Evolutionary conservation across 2,888 invertebrate genomes (phyloP).

Genomic region (Leptura quadrifasciata): DNA sequence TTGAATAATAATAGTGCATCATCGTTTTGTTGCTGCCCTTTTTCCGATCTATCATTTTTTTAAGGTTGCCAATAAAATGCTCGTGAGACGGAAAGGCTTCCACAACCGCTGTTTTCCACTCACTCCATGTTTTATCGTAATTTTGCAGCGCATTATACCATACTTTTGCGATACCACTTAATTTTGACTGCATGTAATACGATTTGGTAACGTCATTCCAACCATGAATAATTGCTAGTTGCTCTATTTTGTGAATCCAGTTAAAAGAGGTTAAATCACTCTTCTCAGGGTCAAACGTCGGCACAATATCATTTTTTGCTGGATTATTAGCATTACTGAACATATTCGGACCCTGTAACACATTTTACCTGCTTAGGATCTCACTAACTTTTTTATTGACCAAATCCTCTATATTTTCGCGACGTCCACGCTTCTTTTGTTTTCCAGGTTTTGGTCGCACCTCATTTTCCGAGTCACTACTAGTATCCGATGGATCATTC

Average conservation of each 20-base stretch:
- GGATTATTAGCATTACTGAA: neutral
- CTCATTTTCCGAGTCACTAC: too few relatives aligned
- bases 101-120: slow-evolving; percentile 58
- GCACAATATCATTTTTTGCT: neutral
- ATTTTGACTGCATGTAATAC: neutral
- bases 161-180: neutral
- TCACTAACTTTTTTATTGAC: neutral
- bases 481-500: too few relatives aligned
- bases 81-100: slow-evolving; percentile 56
- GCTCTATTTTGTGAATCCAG: slow-evolving; percentile 11
- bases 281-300: neutral
- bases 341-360: neutral
- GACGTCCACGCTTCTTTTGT: too few relatives aligned
- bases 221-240: neutral
- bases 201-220: slow-evolving; percentile 8
- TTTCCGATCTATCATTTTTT: slow-evolving; percentile 59
- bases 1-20: slow-evolving; percentile 25
- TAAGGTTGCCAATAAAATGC: slow-evolving; percentile 60
- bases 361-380: neutral
- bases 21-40: slow-evolving; percentile 43
- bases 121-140: slow-evolving; percentile 13
- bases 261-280: neutral
- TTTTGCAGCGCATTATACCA: neutral
- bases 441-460: too few relatives aligned
- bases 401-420: neutral